Evolutionary conservation across 2,113 vertebrate genomes (phyloP).

Genomic region (Phylloscopus trochilus): DNA sequence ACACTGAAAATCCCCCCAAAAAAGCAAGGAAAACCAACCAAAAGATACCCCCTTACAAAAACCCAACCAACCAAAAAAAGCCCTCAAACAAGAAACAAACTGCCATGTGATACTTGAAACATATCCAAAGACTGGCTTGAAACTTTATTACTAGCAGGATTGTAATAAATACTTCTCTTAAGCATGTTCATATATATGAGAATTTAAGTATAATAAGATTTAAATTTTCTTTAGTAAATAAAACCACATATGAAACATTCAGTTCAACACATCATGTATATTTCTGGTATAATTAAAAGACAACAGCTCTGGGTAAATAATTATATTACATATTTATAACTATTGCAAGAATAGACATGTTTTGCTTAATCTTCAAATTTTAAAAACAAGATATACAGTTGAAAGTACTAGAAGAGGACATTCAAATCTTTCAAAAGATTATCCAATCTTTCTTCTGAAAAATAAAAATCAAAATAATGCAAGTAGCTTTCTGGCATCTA

Average conservation of each 20-base stretch:
- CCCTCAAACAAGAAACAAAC: background rate
- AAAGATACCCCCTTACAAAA: background rate
- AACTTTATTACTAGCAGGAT: slow-evolving; percentile 32
- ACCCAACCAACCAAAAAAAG: background rate
- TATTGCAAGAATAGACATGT: slow-evolving; percentile 62
- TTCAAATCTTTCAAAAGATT: slow-evolving; percentile 60
- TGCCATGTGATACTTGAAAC: background rate
- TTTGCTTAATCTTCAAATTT: slow-evolving; percentile 54
- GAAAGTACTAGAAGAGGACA: slow-evolving; percentile 59
- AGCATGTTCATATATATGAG: background rate
- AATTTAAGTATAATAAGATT: slow-evolving; percentile 8
- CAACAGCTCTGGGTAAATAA: slow-evolving; percentile 60
- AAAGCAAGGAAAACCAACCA: background rate
- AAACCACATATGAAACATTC: slow-evolving; percentile 57
- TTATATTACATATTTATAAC: slow-evolving; percentile 71
- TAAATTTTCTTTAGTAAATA: slow-evolving; percentile 58
- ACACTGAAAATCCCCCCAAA: background rate
- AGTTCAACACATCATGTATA: slow-evolving; percentile 51
- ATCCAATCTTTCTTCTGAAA: slow-evolving; percentile 25
- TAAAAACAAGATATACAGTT: slow-evolving; percentile 66
- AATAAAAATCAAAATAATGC: slow-evolving; percentile 1
- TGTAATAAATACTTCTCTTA: slow-evolving; percentile 59
- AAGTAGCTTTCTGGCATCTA: slow-evolving; percentile 42
- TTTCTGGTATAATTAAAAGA: slow-evolving; percentile 70
- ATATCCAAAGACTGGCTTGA: background rate